Evolutionary conservation across 2,888 invertebrate genomes (phyloP).

Genomic region (Catocala sponsa): DNA sequence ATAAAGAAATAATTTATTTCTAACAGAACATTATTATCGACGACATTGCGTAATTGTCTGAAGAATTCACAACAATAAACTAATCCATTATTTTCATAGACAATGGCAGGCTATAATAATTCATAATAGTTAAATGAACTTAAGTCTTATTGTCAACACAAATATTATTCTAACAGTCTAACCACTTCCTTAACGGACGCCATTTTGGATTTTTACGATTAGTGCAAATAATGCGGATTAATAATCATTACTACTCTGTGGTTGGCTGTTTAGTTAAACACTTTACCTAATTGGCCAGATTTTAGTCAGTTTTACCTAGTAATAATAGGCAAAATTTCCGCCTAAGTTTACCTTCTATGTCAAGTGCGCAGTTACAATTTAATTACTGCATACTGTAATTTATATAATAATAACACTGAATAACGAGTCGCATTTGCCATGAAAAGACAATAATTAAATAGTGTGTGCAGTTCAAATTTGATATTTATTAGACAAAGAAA

Average conservation of each 20-base stretch:
- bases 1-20: neutral
- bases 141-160: slow-evolving; percentile 40
- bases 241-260: slow-evolving; percentile 45
- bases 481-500: no score
- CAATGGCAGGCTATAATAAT: slow-evolving; percentile 39
- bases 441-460: slow-evolving; percentile 10
- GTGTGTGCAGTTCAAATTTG: neutral
- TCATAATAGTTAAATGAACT: slow-evolving; percentile 44
- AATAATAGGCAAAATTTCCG: slow-evolving; percentile 48
- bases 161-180: slow-evolving; percentile 28
- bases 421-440: slow-evolving; percentile 2
- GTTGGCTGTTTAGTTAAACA: slow-evolving; percentile 44
- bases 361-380: slow-evolving; percentile 23
- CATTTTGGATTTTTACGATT: slow-evolving; percentile 48
- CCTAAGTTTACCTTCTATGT: slow-evolving; percentile 22
- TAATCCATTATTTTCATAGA: slow-evolving; percentile 46
- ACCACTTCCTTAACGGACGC: slow-evolving; percentile 50
- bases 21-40: slow-evolving; percentile 8
- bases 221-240: slow-evolving; percentile 43
- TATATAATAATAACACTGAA: slow-evolving; percentile 27
- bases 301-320: slow-evolving; percentile 46
- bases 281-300: slow-evolving; percentile 48
- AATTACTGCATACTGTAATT: slow-evolving; percentile 23
- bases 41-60: slow-evolving; percentile 8
- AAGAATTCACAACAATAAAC: slow-evolving; percentile 29